A percentile compares a stretch with the other conserved stretches of the same genome.
Evolutionary conservation across 64 coral and sea anemone species (phyloP).

Genomic region (Catalaphyllia jardinei): DNA sequence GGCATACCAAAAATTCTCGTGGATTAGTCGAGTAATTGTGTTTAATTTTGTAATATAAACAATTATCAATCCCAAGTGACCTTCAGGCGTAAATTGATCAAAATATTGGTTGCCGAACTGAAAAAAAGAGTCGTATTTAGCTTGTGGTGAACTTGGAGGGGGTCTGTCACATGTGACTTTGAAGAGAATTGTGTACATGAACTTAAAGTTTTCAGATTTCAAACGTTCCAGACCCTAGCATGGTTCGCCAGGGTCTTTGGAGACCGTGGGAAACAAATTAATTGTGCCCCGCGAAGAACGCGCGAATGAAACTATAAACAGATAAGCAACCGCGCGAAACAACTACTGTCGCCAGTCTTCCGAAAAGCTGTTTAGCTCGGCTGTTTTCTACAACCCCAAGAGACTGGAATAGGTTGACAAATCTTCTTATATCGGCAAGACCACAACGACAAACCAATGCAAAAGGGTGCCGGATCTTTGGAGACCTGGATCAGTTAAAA

Average conservation of each 20-base stretch:
- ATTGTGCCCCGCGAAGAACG: not conserved
- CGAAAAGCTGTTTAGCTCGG: too few species aligned
- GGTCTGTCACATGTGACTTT: constrained; percentile 16
- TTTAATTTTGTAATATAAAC: constrained; percentile 31
- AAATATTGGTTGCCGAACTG: constrained; percentile 11
- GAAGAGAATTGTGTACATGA: not conserved
- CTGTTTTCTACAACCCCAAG: too few species aligned
- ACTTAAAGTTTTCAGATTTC: not conserved
- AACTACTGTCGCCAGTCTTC: not conserved
- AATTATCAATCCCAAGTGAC: constrained; percentile 19
- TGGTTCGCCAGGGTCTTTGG: not conserved
- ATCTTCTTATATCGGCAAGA: too few species aligned
- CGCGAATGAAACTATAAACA: too few species aligned
- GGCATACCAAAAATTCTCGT: not conserved
- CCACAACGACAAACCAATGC: too few species aligned
- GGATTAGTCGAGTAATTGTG: constrained; percentile 3
- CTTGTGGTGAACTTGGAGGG: constrained; percentile 27
- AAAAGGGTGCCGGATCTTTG: too few species aligned
- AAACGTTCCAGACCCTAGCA: not conserved
- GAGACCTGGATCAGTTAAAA: too few species aligned
- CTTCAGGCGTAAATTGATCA: constrained; percentile 15
- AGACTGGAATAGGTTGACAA: too few species aligned
- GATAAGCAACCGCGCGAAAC: not conserved
- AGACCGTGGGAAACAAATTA: not conserved
- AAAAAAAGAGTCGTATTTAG: not conserved